Base-by-base conservation (phyloP, 2,888 invertebrate genomes). In the Mimas tiliae region DNA sequence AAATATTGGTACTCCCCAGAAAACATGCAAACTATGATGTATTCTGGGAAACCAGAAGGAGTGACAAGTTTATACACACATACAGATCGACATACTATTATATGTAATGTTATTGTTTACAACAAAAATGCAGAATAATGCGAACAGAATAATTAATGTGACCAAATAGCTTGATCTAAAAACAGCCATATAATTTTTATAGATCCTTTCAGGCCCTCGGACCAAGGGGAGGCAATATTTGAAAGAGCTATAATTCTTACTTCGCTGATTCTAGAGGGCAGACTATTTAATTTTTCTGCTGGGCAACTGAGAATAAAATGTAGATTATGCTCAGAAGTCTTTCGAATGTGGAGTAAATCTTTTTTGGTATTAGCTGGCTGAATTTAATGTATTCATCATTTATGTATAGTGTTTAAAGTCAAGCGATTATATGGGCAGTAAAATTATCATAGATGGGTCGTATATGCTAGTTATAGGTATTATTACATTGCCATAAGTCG, bases 371-470 rank as follows among this genome's bases (percentile, higher is more conserved):
- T 9, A 34, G 16, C 16, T 38, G n/a, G n/a, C n/a, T n/a, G 55
- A 38, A 38, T 55, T 55, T 55, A 55, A 55, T 38, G n/a, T n/a
- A 38, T 58, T 42, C 42, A 19, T 19, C 19, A 58, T 38, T 42
- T 11, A 19, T 11, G 38, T 19, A 19, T 58, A 19, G 16, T 11
- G 38, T 12, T 58, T 42, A 12, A 19, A 58, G 19, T 42, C 38
- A 58, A 58, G 42, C 12, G 12, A 58, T 42, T 58, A 58, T 16
- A 58, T 58, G 11, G 14, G 42, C 42, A 38, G 12, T 58, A 58
- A 58, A 38, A 58, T 58, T 58, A 42, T 16, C 38, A 19, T 58
- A 58, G 42, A 58, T 58, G 58, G 19, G 58, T 58, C 58, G 58
- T 58, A 58, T 19, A 42, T 21, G 58, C 12, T 42, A 38, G 38